A percentile compares a stretch with the other conserved stretches of the same genome.
These are phyloP conservation scores for Linnaemya vulpina DNA, from an alignment of 2,888 invertebrate genomes.

Conservation along the genomic window DNA sequence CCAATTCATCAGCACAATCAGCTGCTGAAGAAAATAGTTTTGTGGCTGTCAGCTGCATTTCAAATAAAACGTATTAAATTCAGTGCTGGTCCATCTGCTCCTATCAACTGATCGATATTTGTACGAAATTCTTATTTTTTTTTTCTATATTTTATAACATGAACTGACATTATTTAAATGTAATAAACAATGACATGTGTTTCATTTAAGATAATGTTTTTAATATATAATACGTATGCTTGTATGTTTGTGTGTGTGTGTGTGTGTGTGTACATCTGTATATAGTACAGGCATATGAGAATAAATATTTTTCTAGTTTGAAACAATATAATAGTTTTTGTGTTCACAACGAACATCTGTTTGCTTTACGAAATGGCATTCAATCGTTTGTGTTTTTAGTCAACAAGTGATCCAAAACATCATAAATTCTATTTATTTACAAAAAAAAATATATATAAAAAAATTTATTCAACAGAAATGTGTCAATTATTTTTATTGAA, in stretches of 20 bases:
- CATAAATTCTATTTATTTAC: conserved; percentile 30
- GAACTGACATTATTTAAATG: neutral
- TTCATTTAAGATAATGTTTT: neutral
- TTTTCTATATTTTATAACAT: neutral
- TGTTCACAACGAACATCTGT: conserved; percentile 53
- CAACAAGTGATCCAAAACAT: conserved; percentile 57
- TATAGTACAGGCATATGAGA: neutral
- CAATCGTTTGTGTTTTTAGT: conserved; percentile 21
- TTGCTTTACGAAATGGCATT: conserved; percentile 36
- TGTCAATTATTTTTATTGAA: conserved; percentile 5
- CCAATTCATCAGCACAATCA: neutral
- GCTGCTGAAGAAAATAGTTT: neutral
- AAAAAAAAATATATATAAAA: neutral
- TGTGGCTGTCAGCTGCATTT: neutral
- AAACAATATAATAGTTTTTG: conserved; percentile 11
- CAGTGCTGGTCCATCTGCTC: neutral
- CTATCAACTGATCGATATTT: neutral
- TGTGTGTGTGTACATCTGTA: neutral
- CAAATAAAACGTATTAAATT: neutral
- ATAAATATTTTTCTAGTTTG: neutral
- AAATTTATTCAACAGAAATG: neutral
- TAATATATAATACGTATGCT: neutral
- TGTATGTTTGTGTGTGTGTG: neutral
- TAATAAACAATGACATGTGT: neutral
- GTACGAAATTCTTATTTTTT: neutral